Evolutionary conservation across 2,888 invertebrate species (phyloP).

Genomic region (Aleiodes testaceus): DNA sequence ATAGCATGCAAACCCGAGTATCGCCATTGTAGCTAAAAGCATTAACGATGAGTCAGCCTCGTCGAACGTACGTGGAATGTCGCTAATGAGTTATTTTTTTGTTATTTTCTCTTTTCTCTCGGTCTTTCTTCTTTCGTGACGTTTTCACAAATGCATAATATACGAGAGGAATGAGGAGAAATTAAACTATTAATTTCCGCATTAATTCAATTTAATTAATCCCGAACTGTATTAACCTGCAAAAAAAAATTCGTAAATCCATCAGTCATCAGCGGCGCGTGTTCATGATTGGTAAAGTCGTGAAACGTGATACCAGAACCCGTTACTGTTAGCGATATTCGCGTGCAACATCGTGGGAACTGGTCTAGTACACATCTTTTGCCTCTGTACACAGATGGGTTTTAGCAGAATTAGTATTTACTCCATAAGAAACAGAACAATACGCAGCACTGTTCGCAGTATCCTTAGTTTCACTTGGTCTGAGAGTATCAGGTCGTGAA

Average conservation of each 20-base stretch:
- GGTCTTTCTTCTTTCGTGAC: constrained; percentile 32
- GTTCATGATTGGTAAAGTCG: constrained; percentile 16
- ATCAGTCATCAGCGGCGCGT: not conserved
- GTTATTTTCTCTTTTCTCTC: constrained; percentile 4
- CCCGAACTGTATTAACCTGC: too few species aligned
- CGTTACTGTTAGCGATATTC: constrained; percentile 62
- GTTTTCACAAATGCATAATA: constrained; percentile 14
- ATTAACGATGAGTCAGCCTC: constrained; percentile 67
- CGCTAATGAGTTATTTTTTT: constrained; percentile 66
- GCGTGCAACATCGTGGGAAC: constrained; percentile 70
- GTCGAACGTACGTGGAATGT: constrained; percentile 65
- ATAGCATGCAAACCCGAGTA: constrained; percentile 5
- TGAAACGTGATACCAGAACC: constrained; percentile 46
- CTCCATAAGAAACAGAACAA: constrained; percentile 66
- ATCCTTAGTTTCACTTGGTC: not conserved
- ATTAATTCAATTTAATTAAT: too few species aligned
- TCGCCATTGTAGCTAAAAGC: constrained; percentile 46
- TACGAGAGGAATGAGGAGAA: constrained; percentile 12
- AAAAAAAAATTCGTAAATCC: not conserved
- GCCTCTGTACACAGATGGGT: constrained; percentile 54
- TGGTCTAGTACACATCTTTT: constrained; percentile 61
- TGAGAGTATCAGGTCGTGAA: not conserved
- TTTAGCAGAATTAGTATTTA: constrained; percentile 69
- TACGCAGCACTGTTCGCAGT: constrained; percentile 65
- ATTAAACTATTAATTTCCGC: constrained; percentile 9